phyloP scores from a whole-genome alignment of 1,140 invertebrate species.

The Helicoverpa zea region DNA sequence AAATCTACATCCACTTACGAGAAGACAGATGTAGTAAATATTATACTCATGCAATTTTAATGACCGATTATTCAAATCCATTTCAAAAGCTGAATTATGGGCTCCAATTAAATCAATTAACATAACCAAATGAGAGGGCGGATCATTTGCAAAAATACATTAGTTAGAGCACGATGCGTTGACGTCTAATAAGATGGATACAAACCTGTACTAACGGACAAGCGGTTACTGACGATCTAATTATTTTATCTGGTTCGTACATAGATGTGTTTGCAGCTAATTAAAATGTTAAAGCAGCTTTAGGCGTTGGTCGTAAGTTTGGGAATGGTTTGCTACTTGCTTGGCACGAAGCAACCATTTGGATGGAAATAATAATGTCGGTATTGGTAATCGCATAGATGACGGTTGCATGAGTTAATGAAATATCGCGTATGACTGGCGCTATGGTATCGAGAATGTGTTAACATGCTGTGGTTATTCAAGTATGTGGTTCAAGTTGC shows the following conservation, averaged over 20 bases:
- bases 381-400: constrained; percentile 31
- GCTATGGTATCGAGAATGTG: constrained; percentile 28
- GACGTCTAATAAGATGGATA: constrained; percentile 23
- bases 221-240: constrained; percentile 46
- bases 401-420: constrained; percentile 43
- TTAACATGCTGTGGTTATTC: constrained; percentile 47
- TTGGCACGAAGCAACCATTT: background rate
- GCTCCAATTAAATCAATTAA: constrained; percentile 48
- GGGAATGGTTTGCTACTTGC: constrained; percentile 9
- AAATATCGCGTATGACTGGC: constrained; percentile 41
- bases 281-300: constrained; percentile 1
- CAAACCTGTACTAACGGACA: constrained; percentile 33
- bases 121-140: constrained; percentile 45
- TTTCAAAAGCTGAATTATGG: constrained; percentile 42
- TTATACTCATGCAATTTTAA: constrained; percentile 63
- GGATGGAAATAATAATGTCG: constrained; percentile 14
- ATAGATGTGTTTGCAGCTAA: constrained; percentile 5
- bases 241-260: constrained; percentile 49
- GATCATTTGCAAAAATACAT: constrained; percentile 44
- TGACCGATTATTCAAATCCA: constrained; percentile 54
- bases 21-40: constrained; percentile 52
- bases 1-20: constrained; percentile 51
- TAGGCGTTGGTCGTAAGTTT: constrained; percentile 1
- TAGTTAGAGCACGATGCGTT: constrained; percentile 25
- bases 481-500: constrained; percentile 35